Base-by-base conservation (phyloP, 1,140 invertebrate species). In the Acromyrmex heyeri region DNA sequence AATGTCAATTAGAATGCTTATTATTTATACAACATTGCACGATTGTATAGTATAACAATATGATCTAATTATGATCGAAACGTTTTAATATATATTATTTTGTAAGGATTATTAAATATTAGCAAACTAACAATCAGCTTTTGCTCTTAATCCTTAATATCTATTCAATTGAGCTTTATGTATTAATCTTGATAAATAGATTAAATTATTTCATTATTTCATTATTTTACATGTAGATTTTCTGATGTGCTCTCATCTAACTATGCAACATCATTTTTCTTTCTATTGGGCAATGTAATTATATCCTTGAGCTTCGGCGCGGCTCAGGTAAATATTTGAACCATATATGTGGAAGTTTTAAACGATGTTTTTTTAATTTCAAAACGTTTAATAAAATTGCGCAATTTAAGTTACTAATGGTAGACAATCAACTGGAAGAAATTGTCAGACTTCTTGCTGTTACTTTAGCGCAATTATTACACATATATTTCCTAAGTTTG, bases 321-420 rank as follows among this genome's bases (percentile, higher is more conserved):
- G 3, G 64, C 77, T n/a, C 34, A 81, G 16, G 77, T 81, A 81
- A 81, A 48, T 12, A 57, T 38, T 38, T 38, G 7, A 38, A 34
- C 0, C 30, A 6, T 4, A 34, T 34, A 34, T 34, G 0, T 34
- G 7, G 7, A 8, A 38, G 34, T 7, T 34, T 34, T 34, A 34
- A 34, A 34, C 0, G 34, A 34, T 38, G 7, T 8, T 38, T 38
- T 30, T 38, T 0, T 4, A 34, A 18, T 72, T 38, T 44, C 8
- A 2, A 27, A 48, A 38, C 61, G 14, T 48, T 6, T 50, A 50
- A 76, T n/a, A 27, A 44, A 34, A 0, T 34, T 57, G 7, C n/a
- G 27, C 48, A 82, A 44, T 75, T 77, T 8, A 16, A 85, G 82
- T 27, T 85, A 2, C 27, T 73, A 18, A 30, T 50, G 3, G 7